phyloP scores from a whole-genome alignment of 2,113 vertebrate genomes.

The Hepsetus odoe region DNA sequence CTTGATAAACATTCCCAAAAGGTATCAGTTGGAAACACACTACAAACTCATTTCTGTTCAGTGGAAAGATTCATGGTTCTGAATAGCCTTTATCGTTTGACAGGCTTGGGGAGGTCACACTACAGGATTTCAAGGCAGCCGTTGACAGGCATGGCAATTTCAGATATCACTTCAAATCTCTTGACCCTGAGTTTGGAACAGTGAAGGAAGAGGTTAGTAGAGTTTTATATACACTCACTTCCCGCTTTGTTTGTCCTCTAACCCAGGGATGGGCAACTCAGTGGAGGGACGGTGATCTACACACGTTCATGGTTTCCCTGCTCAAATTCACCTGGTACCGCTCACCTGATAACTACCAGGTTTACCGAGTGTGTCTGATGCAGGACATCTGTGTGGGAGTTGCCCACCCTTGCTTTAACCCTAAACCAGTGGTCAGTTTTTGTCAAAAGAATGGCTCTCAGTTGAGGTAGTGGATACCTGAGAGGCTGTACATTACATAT shows the following conservation, averaged over 20 bases:
- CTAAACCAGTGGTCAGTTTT: too few relatives aligned
- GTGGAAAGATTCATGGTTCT: neutral
- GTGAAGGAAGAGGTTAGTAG: slow-evolving; percentile 92
- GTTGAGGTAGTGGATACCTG: too few relatives aligned
- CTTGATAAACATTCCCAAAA: slow-evolving; percentile 97
- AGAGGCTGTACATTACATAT: too few relatives aligned
- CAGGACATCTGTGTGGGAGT: too few relatives aligned
- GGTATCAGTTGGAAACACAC: slow-evolving; percentile 68
- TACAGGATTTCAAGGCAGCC: slow-evolving; percentile 92
- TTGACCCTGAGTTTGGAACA: slow-evolving; percentile 97
- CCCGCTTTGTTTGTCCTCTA: neutral
- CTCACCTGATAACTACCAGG: too few relatives aligned
- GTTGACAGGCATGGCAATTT: slow-evolving; percentile 91
- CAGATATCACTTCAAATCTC: slow-evolving; percentile 96
- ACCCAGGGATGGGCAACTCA: too few relatives aligned
- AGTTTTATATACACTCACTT: neutral
- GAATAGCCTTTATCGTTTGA: slow-evolving; percentile 43
- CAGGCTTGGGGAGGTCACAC: slow-evolving; percentile 93
- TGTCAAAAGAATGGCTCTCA: too few relatives aligned
- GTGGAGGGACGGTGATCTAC: too few relatives aligned
- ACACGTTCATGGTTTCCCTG: too few relatives aligned
- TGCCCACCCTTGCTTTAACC: too few relatives aligned
- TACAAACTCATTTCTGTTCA: neutral
- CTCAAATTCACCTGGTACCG: too few relatives aligned
- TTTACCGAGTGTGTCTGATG: too few relatives aligned